Evolutionary conservation across 1,140 invertebrate genomes (phyloP).

Genomic region (Neelides sp.): DNA sequence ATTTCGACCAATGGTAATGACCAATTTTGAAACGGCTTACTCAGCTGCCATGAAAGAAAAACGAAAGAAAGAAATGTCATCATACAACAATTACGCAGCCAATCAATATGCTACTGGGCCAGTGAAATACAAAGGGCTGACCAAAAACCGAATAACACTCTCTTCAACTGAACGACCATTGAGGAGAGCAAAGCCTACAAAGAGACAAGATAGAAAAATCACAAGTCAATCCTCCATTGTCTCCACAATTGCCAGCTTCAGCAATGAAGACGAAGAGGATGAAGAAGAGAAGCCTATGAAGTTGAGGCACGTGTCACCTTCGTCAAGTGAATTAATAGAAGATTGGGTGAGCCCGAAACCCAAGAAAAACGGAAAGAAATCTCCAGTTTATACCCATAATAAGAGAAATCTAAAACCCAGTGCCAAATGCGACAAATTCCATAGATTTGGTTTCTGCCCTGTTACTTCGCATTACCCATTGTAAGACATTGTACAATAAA

Average conservation of each 20-base stretch:
- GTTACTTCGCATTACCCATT: conserved; percentile 24
- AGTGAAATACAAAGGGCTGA: too few relatives aligned
- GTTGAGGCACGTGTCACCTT: conserved; percentile 10
- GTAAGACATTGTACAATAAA: conserved; percentile 19
- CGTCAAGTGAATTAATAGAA: conserved; percentile 26
- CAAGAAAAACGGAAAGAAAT: neutral
- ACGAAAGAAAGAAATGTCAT: too few relatives aligned
- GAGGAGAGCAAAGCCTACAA: too few relatives aligned
- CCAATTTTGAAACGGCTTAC: too few relatives aligned
- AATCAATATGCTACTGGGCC: too few relatives aligned
- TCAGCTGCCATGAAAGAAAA: too few relatives aligned
- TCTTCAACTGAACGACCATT: too few relatives aligned
- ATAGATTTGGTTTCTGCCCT: conserved; percentile 28
- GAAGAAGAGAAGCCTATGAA: neutral
- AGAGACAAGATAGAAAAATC: too few relatives aligned
- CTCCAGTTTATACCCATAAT: neutral
- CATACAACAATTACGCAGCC: too few relatives aligned
- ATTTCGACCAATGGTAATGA: conserved; percentile 22
- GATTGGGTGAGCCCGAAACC: conserved; percentile 15
- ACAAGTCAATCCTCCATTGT: too few relatives aligned
- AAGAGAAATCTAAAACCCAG: conserved; percentile 6
- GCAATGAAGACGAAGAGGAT: neutral
- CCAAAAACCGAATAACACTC: too few relatives aligned
- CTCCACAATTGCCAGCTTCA: too few relatives aligned
- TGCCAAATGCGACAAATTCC: conserved; percentile 28